These are phyloP conservation scores for Phylloscopus trochilus DNA, from an alignment of 2,113 vertebrate species.

Conservation along the genomic window DNA sequence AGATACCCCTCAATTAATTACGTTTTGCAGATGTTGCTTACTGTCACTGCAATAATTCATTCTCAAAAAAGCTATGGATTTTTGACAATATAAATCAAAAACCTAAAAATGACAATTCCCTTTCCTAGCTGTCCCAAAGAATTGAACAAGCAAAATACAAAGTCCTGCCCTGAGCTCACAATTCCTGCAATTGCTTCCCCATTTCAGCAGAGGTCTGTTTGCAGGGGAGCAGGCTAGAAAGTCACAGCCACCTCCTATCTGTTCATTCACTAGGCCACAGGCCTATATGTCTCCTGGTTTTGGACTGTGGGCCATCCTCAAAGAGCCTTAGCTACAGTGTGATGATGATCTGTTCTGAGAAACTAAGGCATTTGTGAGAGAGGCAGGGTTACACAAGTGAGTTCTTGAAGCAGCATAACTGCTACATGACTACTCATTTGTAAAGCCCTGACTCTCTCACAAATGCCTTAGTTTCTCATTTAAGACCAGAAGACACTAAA, in stretches of 20 bases:
- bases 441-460: neutral
- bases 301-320: neutral
- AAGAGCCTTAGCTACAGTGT: neutral
- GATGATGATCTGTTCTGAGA: neutral
- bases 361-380: neutral
- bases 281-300: accelerated
- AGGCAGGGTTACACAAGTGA: neutral
- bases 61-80: neutral
- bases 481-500: neutral
- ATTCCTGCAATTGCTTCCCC: neutral
- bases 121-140: neutral
- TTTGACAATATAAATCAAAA: neutral
- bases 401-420: neutral
- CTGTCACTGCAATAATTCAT: neutral
- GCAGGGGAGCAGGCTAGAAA: neutral
- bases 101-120: neutral
- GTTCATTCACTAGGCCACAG: neutral
- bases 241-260: neutral
- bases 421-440: neutral
- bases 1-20: neutral
- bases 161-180: neutral
- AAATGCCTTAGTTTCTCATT: neutral
- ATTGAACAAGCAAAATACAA: neutral
- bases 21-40: neutral
- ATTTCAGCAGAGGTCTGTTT: neutral